Percentiles rank a stretch among this genome's conserved stretches.
Conservation (phyloP, 2,113 vertebrate genomes). For the Psittacara wagleri region DNA sequence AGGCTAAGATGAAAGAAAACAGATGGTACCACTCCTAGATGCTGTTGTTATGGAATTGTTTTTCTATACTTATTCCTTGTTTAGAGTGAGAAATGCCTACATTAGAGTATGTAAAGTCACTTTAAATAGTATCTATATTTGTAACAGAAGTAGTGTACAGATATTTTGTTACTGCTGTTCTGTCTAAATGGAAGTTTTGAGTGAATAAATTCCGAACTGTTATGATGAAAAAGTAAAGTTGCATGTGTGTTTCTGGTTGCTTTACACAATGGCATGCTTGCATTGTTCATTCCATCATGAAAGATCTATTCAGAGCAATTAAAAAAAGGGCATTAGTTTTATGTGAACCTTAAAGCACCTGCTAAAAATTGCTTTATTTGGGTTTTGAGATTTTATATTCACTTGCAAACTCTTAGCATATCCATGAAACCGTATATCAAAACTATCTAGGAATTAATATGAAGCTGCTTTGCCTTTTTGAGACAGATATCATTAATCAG, state of each 20-base stretch:
- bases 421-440: background rate
- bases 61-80: slow-evolving; percentile 58
- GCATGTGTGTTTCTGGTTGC: background rate
- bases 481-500: background rate
- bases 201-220: slow-evolving; percentile 67
- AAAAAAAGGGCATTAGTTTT: background rate
- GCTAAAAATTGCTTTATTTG: background rate
- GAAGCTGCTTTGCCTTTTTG: background rate
- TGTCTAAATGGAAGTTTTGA: slow-evolving; percentile 59
- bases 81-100: slow-evolving; percentile 65
- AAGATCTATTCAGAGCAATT: background rate
- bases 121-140: slow-evolving; percentile 77
- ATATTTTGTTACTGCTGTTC: slow-evolving; percentile 70
- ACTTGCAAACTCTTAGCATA: background rate
- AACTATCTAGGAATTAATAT: background rate
- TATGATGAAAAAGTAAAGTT: slow-evolving; percentile 31
- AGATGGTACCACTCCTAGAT: slow-evolving; percentile 55
- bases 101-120: slow-evolving; percentile 64
- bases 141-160: slow-evolving; percentile 74
- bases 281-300: background rate
- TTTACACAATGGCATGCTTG: background rate
- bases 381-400: background rate
- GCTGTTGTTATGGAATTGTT: slow-evolving; percentile 55
- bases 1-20: slow-evolving; percentile 40
- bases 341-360: background rate